These are phyloP conservation scores for Aspiorhynchus laticeps DNA, from an alignment of 2,113 vertebrate species.

Conservation along the genomic window DNA sequence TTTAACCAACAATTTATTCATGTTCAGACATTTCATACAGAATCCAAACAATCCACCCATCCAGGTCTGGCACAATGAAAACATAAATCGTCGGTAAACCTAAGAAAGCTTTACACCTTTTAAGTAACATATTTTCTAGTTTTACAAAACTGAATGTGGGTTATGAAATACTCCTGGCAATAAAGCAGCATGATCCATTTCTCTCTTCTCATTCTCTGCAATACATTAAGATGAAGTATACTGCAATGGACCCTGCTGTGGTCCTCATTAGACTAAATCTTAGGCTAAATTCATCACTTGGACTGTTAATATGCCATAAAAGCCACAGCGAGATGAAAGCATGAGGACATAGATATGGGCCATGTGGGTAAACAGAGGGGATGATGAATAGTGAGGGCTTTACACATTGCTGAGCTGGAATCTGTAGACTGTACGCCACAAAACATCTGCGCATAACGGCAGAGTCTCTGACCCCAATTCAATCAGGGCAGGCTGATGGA, in stretches of 20 bases:
- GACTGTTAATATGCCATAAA: slow-evolving; percentile 42
- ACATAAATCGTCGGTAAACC: no score
- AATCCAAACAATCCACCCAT: background rate
- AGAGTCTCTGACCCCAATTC: slow-evolving; percentile 67
- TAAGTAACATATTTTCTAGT: background rate
- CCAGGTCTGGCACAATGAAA: background rate
- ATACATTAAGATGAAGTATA: slow-evolving; percentile 10
- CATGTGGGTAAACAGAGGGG: slow-evolving; percentile 42
- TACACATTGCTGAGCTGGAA: slow-evolving; percentile 44
- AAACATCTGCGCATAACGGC: slow-evolving; percentile 24
- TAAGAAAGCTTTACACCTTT: background rate
- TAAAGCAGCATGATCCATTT: background rate
- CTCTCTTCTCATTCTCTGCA: background rate
- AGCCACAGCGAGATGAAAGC: slow-evolving; percentile 25
- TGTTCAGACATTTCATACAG: background rate
- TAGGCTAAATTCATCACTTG: background rate
- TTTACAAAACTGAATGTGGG: slow-evolving; percentile 4
- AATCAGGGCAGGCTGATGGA: slow-evolving; percentile 66
- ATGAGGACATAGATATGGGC: slow-evolving; percentile 42
- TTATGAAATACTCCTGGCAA: background rate
- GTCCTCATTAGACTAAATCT: slow-evolving; percentile 5
- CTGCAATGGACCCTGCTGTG: slow-evolving; percentile 12
- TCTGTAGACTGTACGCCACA: slow-evolving; percentile 4
- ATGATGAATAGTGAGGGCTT: slow-evolving; percentile 48
- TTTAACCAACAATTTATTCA: background rate